Percentiles rank a stretch among this genome's conserved stretches.
Conservation (phyloP, 2,888 invertebrate species). For the Augiades crinisus region DNA sequence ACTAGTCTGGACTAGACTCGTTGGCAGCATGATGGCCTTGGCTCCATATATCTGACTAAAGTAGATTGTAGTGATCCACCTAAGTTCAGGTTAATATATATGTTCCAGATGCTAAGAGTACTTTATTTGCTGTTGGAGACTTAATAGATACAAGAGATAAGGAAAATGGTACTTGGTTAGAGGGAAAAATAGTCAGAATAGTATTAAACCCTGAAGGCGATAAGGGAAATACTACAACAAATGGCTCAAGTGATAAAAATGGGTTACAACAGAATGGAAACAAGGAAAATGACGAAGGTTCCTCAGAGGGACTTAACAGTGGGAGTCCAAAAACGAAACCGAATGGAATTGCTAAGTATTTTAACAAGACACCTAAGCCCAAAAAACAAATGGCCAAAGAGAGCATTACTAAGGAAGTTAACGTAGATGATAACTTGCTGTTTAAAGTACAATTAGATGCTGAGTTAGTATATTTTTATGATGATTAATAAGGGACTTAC, state of each 20-base stretch:
- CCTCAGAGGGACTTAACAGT: conserved; percentile 33
- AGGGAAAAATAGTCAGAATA: conserved; percentile 83
- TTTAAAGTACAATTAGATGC: conserved; percentile 66
- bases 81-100: no score
- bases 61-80: no score
- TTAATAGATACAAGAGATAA: conserved; percentile 83
- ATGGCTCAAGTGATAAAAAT: not conserved
- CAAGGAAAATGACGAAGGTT: conserved; percentile 42
- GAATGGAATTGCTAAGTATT: conserved; percentile 54
- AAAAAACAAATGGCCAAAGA: conserved; percentile 39
- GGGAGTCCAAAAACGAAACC: conserved; percentile 36
- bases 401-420: not conserved
- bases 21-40: no score
- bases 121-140: conserved; percentile 82
- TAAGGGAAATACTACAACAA: not conserved
- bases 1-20: no score
- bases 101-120: conserved; percentile 73
- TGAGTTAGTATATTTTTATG: conserved; percentile 49
- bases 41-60: no score
- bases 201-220: conserved; percentile 51
- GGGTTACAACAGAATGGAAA: conserved; percentile 27
- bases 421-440: conserved; percentile 54
- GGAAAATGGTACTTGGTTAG: conserved; percentile 87
- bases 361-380: conserved; percentile 44
- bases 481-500: not conserved